Evolutionary conservation across 2,888 invertebrate genomes (phyloP).

Genomic region (Aleiodes testaceus): DNA sequence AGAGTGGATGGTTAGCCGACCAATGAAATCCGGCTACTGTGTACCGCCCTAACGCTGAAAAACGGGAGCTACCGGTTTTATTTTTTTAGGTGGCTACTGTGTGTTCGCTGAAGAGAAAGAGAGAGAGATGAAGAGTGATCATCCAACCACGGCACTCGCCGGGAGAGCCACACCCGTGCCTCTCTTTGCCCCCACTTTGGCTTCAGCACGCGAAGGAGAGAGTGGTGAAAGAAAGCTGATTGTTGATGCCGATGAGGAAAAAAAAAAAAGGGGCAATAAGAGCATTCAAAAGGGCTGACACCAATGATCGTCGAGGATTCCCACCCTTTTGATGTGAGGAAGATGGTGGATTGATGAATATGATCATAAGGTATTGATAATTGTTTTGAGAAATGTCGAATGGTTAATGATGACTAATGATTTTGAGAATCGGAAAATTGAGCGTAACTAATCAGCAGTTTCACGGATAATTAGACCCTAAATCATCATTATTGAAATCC

Average conservation of each 20-base stretch:
- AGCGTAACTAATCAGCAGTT: slow-evolving; percentile 11
- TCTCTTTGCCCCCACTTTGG: slow-evolving; percentile 35
- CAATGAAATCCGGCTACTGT: slow-evolving; percentile 69
- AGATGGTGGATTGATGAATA: slow-evolving; percentile 47
- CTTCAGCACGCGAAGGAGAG: slow-evolving; percentile 47
- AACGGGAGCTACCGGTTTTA: slow-evolving; percentile 69
- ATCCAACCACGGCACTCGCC: slow-evolving; percentile 47
- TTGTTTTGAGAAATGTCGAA: no score
- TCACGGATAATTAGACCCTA: not conserved
- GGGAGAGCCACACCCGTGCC: slow-evolving; percentile 46
- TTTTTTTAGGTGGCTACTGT: slow-evolving; percentile 47
- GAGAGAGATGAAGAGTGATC: slow-evolving; percentile 48
- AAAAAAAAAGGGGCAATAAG: not conserved
- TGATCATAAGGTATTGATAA: not conserved
- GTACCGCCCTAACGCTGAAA: slow-evolving; percentile 70
- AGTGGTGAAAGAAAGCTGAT: slow-evolving; percentile 54
- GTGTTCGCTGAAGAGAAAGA: slow-evolving; percentile 46
- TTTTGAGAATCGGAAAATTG: slow-evolving; percentile 3
- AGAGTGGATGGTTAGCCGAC: slow-evolving; percentile 65
- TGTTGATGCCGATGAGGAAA: slow-evolving; percentile 40
- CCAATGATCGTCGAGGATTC: slow-evolving; percentile 34
- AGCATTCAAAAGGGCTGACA: not conserved
- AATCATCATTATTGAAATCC: not conserved
- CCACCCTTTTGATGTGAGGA: slow-evolving; percentile 4
- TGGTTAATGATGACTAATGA: no score